Evolutionary conservation across 1,140 invertebrate genomes (phyloP).

Genomic region (Chironomus tepperi): DNA sequence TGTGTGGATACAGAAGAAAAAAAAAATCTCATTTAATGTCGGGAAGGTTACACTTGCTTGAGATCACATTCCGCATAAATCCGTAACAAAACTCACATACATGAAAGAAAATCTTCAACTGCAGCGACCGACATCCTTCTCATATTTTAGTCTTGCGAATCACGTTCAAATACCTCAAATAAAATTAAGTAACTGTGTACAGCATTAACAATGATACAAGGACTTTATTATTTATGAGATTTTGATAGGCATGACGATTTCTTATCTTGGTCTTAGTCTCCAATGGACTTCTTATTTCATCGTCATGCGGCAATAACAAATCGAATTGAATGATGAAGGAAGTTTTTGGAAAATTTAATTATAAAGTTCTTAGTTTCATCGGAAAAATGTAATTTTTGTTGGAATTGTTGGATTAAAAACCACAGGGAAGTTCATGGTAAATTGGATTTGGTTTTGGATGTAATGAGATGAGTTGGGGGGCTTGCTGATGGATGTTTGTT

Average conservation of each 20-base stretch:
- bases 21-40: slow-evolving; percentile 9
- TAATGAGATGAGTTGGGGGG: too few species aligned
- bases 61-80: background rate
- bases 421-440: too few species aligned
- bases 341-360: too few species aligned
- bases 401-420: too few species aligned
- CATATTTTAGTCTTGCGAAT: background rate
- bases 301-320: background rate
- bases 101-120: background rate
- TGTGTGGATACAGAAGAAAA: background rate
- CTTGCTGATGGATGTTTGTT: too few species aligned
- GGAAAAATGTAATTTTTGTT: too few species aligned
- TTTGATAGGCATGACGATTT: background rate
- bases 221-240: slow-evolving; percentile 14
- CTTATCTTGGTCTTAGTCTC: background rate
- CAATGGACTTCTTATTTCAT: background rate
- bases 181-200: background rate
- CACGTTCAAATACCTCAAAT: slow-evolving; percentile 12
- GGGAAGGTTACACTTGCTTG: background rate
- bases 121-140: background rate
- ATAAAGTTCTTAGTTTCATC: too few species aligned
- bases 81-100: background rate
- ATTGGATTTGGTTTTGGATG: too few species aligned
- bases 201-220: background rate
- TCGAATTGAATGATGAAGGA: background rate